phyloP scores from a whole-genome alignment of 2,888 invertebrate genomes.

The Polydrusus cervinus region DNA sequence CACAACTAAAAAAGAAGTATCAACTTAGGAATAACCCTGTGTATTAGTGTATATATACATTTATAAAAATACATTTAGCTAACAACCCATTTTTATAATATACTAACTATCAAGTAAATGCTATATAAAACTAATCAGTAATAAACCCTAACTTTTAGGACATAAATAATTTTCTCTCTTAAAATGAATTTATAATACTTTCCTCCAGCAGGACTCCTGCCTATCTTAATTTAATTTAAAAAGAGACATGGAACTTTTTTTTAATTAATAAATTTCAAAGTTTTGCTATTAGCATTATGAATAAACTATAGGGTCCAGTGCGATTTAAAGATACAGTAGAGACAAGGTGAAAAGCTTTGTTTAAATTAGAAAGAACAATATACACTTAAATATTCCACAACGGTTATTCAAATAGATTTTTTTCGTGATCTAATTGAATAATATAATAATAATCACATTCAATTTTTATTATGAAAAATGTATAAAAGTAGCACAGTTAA shows the following conservation, averaged over 20 bases:
- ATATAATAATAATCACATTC: too few relatives aligned
- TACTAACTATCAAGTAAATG: too few relatives aligned
- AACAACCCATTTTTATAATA: too few relatives aligned
- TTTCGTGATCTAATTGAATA: neutral
- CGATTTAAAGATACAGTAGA: neutral
- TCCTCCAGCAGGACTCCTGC: neutral
- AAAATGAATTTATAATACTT: neutral
- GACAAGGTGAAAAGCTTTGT: neutral
- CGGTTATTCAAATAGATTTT: neutral
- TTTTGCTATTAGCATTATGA: neutral
- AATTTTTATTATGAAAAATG: too few relatives aligned
- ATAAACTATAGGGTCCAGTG: neutral
- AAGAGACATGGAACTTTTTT: neutral
- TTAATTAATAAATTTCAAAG: neutral
- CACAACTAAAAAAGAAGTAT: too few relatives aligned
- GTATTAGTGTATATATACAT: too few relatives aligned
- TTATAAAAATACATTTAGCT: too few relatives aligned
- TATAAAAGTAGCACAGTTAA: too few relatives aligned
- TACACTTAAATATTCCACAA: neutral
- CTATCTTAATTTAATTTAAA: neutral
- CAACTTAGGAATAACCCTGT: too few relatives aligned
- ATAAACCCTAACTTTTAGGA: neutral
- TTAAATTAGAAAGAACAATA: neutral
- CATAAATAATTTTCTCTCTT: neutral
- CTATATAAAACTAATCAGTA: neutral